These are phyloP conservation scores for Axis porcinus DNA, from an alignment of 2,113 vertebrate genomes.

Conservation along the genomic window DNA sequence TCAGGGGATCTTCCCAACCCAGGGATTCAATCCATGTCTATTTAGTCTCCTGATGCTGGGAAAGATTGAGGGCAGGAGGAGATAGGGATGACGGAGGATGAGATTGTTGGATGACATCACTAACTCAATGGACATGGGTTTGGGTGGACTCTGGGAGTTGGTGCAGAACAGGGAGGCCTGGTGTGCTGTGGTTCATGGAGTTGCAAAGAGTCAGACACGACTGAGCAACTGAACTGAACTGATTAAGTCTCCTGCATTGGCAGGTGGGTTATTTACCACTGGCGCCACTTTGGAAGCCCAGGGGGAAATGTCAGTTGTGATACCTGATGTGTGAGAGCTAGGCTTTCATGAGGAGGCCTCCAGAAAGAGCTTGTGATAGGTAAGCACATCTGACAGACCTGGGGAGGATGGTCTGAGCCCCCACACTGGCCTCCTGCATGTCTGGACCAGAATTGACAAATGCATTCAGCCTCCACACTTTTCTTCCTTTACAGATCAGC, in stretches of 20 bases:
- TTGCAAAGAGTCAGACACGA: accelerated
- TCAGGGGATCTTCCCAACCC: background rate
- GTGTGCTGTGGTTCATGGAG: background rate
- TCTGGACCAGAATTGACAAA: background rate
- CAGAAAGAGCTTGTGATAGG: background rate
- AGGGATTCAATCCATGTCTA: background rate
- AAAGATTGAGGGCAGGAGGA: background rate
- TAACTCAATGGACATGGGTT: background rate
- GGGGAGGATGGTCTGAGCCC: background rate
- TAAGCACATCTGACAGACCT: background rate
- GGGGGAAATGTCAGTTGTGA: background rate
- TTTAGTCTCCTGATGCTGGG: background rate
- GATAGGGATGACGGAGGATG: background rate
- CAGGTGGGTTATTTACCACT: background rate
- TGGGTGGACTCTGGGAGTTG: background rate
- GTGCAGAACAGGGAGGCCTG: background rate
- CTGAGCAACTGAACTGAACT: background rate
- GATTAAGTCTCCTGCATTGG: background rate
- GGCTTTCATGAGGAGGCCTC: background rate
- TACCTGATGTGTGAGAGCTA: background rate
- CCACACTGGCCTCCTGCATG: too few species aligned
- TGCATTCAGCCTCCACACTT: background rate
- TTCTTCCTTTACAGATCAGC: background rate
- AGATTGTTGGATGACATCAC: background rate
- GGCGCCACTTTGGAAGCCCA: background rate